phyloP scores from a whole-genome alignment of 2,888 invertebrate species.

The Zonitis immaculata region DNA sequence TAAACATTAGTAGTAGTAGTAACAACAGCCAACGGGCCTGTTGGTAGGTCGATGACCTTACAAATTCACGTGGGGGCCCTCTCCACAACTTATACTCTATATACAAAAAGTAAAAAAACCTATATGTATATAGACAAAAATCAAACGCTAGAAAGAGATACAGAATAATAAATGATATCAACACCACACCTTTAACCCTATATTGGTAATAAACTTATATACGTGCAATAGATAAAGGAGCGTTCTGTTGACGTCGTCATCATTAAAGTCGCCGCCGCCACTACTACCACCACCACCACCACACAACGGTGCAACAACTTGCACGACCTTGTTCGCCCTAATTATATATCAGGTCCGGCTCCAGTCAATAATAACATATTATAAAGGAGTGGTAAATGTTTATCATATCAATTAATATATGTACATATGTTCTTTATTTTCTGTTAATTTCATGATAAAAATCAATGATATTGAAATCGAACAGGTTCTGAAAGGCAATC shows the following conservation, averaged over 20 bases:
- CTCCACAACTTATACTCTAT: too few relatives aligned
- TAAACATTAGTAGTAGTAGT: not conserved
- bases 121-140: too few relatives aligned
- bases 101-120: too few relatives aligned
- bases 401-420: too few relatives aligned
- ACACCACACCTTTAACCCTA: too few relatives aligned
- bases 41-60: constrained; percentile 8
- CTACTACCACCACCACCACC: too few relatives aligned
- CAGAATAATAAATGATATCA: too few relatives aligned
- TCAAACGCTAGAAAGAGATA: too few relatives aligned
- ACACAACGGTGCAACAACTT: constrained; percentile 11
- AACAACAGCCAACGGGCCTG: not conserved
- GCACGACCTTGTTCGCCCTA: constrained; percentile 14
- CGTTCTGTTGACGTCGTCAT: not conserved
- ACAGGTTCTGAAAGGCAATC: not conserved
- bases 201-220: too few relatives aligned
- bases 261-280: too few relatives aligned
- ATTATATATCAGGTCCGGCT: constrained; percentile 12
- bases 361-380: not conserved
- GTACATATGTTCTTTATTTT: too few relatives aligned
- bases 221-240: not conserved
- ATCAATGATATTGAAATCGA: not conserved
- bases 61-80: constrained; percentile 12
- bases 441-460: not conserved
- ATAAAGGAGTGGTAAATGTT: not conserved